A percentile compares a stretch with the other conserved stretches of the same genome.
Evolutionary conservation across 2,113 vertebrate genomes (phyloP).

Genomic region (Phrynosoma blainvillii): DNA sequence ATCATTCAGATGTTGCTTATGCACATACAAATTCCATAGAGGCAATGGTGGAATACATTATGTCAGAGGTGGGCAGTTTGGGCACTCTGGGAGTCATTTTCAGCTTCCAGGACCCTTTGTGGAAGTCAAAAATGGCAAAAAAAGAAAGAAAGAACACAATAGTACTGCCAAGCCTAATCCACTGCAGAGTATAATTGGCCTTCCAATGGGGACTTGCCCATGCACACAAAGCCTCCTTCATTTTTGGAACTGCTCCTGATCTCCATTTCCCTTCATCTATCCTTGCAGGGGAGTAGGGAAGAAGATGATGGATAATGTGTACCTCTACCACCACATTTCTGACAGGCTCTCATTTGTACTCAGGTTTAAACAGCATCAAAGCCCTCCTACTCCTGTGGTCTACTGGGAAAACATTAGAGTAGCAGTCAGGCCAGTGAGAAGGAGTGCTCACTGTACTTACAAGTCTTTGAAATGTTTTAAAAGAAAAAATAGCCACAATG

Average conservation of each 20-base stretch:
- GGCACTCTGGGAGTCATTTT: too few species aligned
- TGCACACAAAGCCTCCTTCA: too few species aligned
- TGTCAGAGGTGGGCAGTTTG: too few species aligned
- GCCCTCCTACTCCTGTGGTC: background rate
- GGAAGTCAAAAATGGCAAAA: too few species aligned
- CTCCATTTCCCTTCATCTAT: too few species aligned
- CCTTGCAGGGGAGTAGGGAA: background rate
- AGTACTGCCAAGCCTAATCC: too few species aligned
- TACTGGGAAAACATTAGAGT: slow-evolving; percentile 12
- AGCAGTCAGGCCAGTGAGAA: background rate
- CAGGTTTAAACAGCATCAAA: background rate
- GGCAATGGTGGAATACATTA: background rate
- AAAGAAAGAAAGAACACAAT: too few species aligned
- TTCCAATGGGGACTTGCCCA: too few species aligned
- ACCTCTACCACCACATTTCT: background rate
- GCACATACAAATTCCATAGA: background rate
- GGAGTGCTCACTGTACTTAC: background rate
- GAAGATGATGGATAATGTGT: too few species aligned
- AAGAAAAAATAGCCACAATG: slow-evolving; percentile 11
- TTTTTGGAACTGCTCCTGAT: too few species aligned
- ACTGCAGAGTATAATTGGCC: too few species aligned
- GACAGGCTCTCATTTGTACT: background rate
- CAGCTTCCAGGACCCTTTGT: too few species aligned
- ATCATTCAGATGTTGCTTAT: background rate
- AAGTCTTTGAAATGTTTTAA: slow-evolving; percentile 30